phyloP scores from a whole-genome alignment of 2,797 vertebrate species.

The Darevskia nairensis region DNA sequence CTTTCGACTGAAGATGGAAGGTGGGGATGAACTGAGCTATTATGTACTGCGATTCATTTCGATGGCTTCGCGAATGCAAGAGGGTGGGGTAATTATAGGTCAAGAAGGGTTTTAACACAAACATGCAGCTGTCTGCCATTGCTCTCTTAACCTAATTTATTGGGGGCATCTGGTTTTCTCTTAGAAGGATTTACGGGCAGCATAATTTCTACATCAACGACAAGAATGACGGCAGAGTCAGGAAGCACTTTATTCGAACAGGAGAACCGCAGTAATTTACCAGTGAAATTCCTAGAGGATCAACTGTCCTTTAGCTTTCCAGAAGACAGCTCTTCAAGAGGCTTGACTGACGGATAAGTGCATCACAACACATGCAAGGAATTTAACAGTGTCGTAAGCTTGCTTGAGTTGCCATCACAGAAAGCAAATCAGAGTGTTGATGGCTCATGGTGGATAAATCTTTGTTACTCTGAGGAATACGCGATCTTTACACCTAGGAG shows the following conservation, averaged over 20 bases:
- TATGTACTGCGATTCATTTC: not conserved
- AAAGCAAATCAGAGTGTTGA: not conserved
- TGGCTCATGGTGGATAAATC: not conserved
- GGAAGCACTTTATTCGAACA: not conserved
- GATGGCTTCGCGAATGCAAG: not conserved
- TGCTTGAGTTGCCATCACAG: not conserved
- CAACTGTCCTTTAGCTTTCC: not conserved
- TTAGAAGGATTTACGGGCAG: not conserved
- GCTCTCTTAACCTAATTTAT: not conserved
- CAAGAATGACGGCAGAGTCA: not conserved
- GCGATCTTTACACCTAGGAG: not conserved
- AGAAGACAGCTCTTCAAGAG: not conserved
- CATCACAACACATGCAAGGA: accelerated
- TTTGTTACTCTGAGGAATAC: not conserved
- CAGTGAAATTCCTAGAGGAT: not conserved
- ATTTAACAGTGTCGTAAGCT: not conserved
- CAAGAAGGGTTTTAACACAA: not conserved
- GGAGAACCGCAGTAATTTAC: not conserved
- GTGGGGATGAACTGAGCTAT: too few species aligned
- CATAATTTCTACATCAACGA: too few species aligned
- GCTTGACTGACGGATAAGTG: not conserved
- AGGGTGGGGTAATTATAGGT: not conserved
- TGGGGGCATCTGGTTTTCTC: accelerated
- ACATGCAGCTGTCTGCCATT: not conserved
- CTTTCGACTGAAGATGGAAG: not conserved